A percentile compares a stretch with the other conserved stretches of the same genome.
Evolutionary conservation across 2,888 invertebrate species (phyloP).

Genomic region (Priocnemis perturbator): DNA sequence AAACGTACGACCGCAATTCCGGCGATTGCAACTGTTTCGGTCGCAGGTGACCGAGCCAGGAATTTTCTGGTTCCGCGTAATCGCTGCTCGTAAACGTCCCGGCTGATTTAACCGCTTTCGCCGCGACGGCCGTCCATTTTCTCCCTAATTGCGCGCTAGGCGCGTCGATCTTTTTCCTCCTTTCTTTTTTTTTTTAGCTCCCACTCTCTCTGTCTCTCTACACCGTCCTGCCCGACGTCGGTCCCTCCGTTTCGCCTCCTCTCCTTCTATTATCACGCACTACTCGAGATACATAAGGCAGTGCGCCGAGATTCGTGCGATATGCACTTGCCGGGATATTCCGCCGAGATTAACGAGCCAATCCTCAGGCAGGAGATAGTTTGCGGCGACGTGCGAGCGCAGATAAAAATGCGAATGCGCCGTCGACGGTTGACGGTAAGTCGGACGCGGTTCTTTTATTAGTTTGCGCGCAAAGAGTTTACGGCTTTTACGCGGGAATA

Average conservation of each 20-base stretch:
- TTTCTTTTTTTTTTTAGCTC: neutral
- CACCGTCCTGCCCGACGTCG: slow-evolving; percentile 1
- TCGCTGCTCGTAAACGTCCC: slow-evolving; percentile 62
- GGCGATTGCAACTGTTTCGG: slow-evolving; percentile 25
- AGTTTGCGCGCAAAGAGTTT: too few species aligned
- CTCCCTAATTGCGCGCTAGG: slow-evolving; percentile 55
- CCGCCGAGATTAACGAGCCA: slow-evolving; percentile 28
- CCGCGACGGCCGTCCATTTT: slow-evolving; percentile 56
- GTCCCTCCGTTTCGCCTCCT: too few species aligned
- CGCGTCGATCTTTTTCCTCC: slow-evolving; percentile 47
- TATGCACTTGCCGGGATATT: slow-evolving; percentile 22
- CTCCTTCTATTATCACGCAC: neutral
- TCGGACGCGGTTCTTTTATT: too few species aligned
- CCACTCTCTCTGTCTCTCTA: slow-evolving; percentile 2
- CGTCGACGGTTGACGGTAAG: neutral
- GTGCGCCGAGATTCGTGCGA: slow-evolving; percentile 21
- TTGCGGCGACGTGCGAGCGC: neutral
- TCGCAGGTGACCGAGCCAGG: slow-evolving; percentile 44
- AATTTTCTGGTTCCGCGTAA: slow-evolving; percentile 56
- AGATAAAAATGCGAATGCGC: neutral
- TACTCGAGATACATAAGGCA: slow-evolving; percentile 14
- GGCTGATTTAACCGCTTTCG: slow-evolving; percentile 61
- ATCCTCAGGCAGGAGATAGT: neutral
- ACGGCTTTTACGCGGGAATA: too few species aligned
- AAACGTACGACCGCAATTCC: slow-evolving; percentile 33